Evolutionary conservation across 2,888 invertebrate genomes (phyloP).

Genomic region (Pristionchus exspectatus): DNA sequence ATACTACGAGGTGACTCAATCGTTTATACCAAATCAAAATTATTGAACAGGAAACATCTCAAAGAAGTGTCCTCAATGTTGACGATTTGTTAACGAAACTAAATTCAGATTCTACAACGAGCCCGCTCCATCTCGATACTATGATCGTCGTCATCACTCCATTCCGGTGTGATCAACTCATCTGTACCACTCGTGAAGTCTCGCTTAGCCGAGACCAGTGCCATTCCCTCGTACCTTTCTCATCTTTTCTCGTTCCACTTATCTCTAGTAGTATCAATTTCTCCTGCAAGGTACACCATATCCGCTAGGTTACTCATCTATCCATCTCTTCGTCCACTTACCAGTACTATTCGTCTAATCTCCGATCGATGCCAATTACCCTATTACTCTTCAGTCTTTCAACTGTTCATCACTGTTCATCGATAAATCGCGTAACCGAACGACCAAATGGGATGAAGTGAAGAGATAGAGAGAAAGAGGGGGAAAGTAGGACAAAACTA

Average conservation of each 20-base stretch:
- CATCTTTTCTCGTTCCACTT: not conserved
- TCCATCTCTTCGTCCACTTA: not conserved
- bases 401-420: not conserved
- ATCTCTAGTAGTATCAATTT: not conserved
- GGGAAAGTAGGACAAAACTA: constrained; percentile 50
- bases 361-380: constrained; percentile 31
- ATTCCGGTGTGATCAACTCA: constrained; percentile 37
- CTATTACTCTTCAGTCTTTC: constrained; percentile 23
- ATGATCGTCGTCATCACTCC: constrained; percentile 49
- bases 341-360: constrained; percentile 16
- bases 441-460: constrained; percentile 31
- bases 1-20: constrained; percentile 26
- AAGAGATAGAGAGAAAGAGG: constrained; percentile 39
- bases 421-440: constrained; percentile 37
- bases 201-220: not conserved
- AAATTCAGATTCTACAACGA: constrained; percentile 39
- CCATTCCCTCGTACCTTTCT: not conserved
- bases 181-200: not conserved
- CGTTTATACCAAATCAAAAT: not conserved
- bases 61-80: no score
- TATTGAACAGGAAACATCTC: not conserved
- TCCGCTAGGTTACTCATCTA: not conserved
- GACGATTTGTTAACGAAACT: no score
- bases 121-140: constrained; percentile 18
- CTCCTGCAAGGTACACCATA: constrained; percentile 41